These are phyloP conservation scores for Pterostichus madidus DNA, from an alignment of 2,888 invertebrate species.

Conservation along the genomic window DNA sequence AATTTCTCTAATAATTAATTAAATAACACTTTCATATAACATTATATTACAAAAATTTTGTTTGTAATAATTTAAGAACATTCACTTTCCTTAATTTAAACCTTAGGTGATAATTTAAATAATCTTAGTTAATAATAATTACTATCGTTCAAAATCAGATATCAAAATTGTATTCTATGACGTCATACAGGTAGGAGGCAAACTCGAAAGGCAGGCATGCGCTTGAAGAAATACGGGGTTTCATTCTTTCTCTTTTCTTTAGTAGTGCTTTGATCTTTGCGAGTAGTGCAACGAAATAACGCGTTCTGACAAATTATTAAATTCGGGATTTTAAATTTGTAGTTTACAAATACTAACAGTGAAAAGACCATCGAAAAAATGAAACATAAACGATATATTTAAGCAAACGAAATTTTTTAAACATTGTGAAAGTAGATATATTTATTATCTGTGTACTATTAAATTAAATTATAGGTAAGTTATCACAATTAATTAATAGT, in stretches of 20 bases:
- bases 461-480: slow-evolving; percentile 37
- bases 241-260: slow-evolving; percentile 59
- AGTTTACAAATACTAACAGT: slow-evolving; percentile 28
- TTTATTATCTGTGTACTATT: slow-evolving; percentile 1
- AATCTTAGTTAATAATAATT: not conserved
- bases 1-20: not conserved
- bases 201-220: slow-evolving; percentile 33
- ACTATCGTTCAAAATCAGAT: slow-evolving; percentile 36
- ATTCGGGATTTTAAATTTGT: slow-evolving; percentile 16
- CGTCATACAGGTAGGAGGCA: slow-evolving; percentile 59
- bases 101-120: not conserved
- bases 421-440: slow-evolving; percentile 35
- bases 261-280: slow-evolving; percentile 56
- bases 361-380: slow-evolving; percentile 26
- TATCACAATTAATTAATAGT: not conserved
- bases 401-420: slow-evolving; percentile 50
- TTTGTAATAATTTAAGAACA: slow-evolving; percentile 12
- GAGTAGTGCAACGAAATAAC: slow-evolving; percentile 22
- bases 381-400: slow-evolving; percentile 60
- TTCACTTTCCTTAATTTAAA: slow-evolving; percentile 17
- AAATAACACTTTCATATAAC: slow-evolving; percentile 11
- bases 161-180: slow-evolving; percentile 54
- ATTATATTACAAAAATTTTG: slow-evolving; percentile 2
- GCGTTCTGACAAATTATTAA: slow-evolving; percentile 21
- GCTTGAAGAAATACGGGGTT: slow-evolving; percentile 36